Evolutionary conservation across 2,113 vertebrate genomes (phyloP), one percentile per base, ranked within the genome.

Genomic region (Gobiocypris rarus): DNA sequence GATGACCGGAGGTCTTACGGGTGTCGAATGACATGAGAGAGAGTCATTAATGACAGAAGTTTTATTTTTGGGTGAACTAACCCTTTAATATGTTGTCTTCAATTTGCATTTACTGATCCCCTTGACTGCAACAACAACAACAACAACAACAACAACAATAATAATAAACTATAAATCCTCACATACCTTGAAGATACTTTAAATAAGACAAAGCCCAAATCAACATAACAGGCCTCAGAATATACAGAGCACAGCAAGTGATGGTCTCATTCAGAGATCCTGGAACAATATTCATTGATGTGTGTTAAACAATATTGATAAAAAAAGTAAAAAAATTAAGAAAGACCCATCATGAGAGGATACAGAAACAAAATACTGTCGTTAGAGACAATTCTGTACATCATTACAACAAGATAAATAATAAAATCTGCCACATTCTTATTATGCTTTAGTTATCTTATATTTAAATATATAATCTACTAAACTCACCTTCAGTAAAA

Each of bases 161-260:
- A 31, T 31, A 31, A 31, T 31, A 19, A 52, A 1, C 17, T 8
- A 56, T 14, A 1, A 43, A 26, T 24, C 19, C 0, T 7, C 41
- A 59, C 54, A 43, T 77, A 77, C 75, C 75, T 59, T 78, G 34
- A 26, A 61, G 54, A 78, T 78, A 61, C 7, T 78, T 61, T 61
- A 78, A 43, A 78, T 26, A 26, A 11, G 0, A 7, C 34, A 78
- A 8, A 5, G 75, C 38, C 75, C 75, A 58, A 13, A 76, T 7
- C 75, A 76, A 38, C 31, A 69, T 69, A 2, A 38, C 15, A 38
- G 31, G 65, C 0, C 31, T 69, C 31, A 69, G 65, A 69, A 69
- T 24, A 58, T 73, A 58, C 28, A 82, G n/a, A 82, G 50, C 31
- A 19, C 5, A 58, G 69, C 80, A 82, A 43, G 65, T 17, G 48